Conservation (phyloP, 2,888 invertebrate genomes). For the Apamea monoglypha region DNA sequence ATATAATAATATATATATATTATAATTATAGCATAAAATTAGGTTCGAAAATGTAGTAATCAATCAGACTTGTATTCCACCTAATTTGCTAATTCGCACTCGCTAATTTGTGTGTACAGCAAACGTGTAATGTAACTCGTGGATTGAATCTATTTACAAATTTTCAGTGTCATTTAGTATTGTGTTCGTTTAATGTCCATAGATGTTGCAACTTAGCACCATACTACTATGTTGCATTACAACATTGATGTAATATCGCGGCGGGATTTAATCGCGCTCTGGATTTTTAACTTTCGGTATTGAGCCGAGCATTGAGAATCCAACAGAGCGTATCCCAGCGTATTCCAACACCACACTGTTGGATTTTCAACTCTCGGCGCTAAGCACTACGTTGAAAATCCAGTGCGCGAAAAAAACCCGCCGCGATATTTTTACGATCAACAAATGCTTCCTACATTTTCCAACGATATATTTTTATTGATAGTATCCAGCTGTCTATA, state of each 20-base stretch:
- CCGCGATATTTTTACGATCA: not conserved
- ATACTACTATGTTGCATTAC: not conserved
- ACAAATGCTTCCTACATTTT: not conserved
- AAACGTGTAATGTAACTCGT: slow-evolving; percentile 11
- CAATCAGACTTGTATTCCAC: slow-evolving; percentile 22
- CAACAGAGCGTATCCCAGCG: too few relatives aligned
- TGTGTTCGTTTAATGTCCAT: not conserved
- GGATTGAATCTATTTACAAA: not conserved
- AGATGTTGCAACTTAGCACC: not conserved
- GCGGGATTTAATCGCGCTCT: not conserved
- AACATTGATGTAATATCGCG: not conserved
- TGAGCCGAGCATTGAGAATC: too few relatives aligned
- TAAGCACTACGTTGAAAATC: not conserved
- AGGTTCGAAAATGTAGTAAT: slow-evolving; percentile 23
- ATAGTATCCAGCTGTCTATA: slow-evolving; percentile 31
- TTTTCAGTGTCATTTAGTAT: not conserved
- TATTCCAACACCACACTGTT: too few relatives aligned
- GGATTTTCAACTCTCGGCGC: not conserved
- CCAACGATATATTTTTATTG: slow-evolving; percentile 31
- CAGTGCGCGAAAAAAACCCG: not conserved
- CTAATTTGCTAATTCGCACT: slow-evolving; percentile 14
- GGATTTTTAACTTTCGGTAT: not conserved
- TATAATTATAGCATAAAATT: not conserved
- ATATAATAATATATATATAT: too few relatives aligned
- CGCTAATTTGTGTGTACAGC: slow-evolving; percentile 19